Evolutionary conservation across 2,888 invertebrate species (phyloP).

Genomic region (Scaeva pyrastri): DNA sequence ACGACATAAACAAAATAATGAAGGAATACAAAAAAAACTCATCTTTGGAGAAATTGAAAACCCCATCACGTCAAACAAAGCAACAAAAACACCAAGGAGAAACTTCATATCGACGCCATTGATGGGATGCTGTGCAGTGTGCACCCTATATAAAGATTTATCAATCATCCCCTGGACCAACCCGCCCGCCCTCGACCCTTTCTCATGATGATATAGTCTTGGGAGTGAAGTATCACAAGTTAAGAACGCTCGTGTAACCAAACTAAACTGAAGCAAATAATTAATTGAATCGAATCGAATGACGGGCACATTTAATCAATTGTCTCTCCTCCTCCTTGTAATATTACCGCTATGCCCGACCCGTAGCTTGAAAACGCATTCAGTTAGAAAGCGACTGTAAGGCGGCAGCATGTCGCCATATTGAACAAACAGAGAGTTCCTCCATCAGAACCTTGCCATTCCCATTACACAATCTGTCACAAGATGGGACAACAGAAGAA

Average conservation of each 20-base stretch:
- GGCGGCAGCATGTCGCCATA: constrained; percentile 39
- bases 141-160: constrained; percentile 53
- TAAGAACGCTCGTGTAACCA: constrained; percentile 42
- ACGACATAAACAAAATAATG: constrained; percentile 22
- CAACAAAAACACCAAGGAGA: too few relatives aligned
- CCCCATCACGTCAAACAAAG: constrained; percentile 31
- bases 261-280: constrained; percentile 62
- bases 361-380: constrained; percentile 7
- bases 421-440: constrained; percentile 24
- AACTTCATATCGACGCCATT: constrained; percentile 31
- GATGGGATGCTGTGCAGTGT: background rate
- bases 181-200: background rate
- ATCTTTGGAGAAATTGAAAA: constrained; percentile 50
- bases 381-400: constrained; percentile 47
- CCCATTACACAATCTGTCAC: constrained; percentile 55
- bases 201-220: background rate
- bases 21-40: too few relatives aligned
- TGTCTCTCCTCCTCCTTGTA: constrained; percentile 62
- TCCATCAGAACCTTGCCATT: constrained; percentile 7
- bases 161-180: constrained; percentile 57
- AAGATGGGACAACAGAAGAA: constrained; percentile 35
- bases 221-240: constrained; percentile 4
- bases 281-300: constrained; percentile 74
- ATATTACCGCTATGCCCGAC: constrained; percentile 59
- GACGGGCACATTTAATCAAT: constrained; percentile 75